Conservation (phyloP, 2,797 vertebrate genomes). For the Peromyscus eremicus region DNA sequence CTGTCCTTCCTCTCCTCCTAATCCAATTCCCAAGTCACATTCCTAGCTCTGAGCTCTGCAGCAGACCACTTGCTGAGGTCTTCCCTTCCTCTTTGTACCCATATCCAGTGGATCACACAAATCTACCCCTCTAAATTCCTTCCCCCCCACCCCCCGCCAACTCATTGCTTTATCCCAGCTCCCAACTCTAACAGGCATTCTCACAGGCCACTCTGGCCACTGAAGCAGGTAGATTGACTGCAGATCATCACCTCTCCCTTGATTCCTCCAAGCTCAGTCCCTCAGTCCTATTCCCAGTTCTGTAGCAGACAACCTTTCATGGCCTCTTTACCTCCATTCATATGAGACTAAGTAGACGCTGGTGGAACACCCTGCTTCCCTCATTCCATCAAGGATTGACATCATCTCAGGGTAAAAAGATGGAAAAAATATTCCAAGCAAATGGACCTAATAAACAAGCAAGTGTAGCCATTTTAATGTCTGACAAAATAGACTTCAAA, state of each 20-base stretch:
- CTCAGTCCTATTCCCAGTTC: neutral
- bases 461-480: neutral
- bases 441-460: neutral
- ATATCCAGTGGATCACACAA: neutral
- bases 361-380: neutral
- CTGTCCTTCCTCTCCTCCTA: neutral
- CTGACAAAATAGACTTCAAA: neutral
- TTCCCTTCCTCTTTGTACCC: neutral
- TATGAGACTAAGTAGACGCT: neutral
- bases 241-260: neutral
- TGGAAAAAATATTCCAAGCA: neutral
- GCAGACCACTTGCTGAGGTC: rapidly evolving
- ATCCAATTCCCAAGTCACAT: neutral
- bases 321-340: neutral
- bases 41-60: neutral
- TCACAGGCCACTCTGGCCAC: neutral
- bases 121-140: neutral
- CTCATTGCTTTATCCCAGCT: neutral
- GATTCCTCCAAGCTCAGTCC: neutral
- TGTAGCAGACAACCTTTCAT: neutral
- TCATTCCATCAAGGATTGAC: neutral
- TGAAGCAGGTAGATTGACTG: neutral
- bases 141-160: no score
- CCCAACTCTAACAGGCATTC: neutral
- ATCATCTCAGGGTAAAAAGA: neutral